Percentiles rank a stretch among this genome's conserved stretches.
phyloP scores from a whole-genome alignment of 2,113 vertebrate species.

The Dicaeum eximium region DNA sequence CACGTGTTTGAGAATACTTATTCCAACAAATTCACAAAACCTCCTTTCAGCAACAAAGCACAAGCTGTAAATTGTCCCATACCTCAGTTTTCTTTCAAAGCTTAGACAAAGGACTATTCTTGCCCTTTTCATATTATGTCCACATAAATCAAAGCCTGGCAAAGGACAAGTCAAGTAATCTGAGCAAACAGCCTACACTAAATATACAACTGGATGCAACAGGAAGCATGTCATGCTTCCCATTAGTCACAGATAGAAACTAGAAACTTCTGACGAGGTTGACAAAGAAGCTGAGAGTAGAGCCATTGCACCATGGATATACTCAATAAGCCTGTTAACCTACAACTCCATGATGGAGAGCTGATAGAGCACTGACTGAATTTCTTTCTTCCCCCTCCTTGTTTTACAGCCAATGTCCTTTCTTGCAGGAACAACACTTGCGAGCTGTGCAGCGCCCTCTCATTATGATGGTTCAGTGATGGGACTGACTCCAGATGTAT shows the following conservation, averaged over 20 bases:
- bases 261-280: conserved; percentile 48
- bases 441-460: not conserved
- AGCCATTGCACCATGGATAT: not conserved
- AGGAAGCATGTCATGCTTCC: conserved; percentile 19
- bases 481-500: not conserved
- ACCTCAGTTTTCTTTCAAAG: conserved; percentile 42
- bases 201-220: conserved; percentile 17
- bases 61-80: conserved; percentile 65
- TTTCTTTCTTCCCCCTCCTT: not conserved
- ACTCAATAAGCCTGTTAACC: not conserved
- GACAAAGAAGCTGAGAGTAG: conserved; percentile 25
- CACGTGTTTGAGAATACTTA: conserved; percentile 26
- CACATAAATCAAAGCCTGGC: conserved; percentile 68
- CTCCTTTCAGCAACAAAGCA: conserved; percentile 37
- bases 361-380: not conserved
- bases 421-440: not conserved
- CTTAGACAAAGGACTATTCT: conserved; percentile 42
- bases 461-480: not conserved
- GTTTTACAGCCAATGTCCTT: not conserved
- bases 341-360: not conserved
- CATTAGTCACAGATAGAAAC: conserved; percentile 55
- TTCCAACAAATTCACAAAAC: conserved; percentile 46
- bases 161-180: conserved; percentile 72
- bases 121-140: conserved; percentile 33
- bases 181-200: conserved; percentile 50